Conservation (phyloP, 1,140 invertebrate species). For the Leptinotarsa defecta region DNA sequence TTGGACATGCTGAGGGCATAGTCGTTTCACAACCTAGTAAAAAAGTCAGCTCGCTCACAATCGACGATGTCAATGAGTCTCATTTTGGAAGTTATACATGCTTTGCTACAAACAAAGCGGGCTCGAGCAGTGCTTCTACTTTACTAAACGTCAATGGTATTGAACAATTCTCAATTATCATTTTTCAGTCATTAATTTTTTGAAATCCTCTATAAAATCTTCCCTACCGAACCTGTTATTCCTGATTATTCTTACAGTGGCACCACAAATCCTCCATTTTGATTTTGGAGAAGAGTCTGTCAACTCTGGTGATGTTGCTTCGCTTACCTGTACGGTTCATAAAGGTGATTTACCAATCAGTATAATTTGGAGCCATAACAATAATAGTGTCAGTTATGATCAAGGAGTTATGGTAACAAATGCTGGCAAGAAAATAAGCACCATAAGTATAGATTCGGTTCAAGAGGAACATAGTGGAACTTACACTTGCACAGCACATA, state of each 20-base stretch:
- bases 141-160: slow-evolving; percentile 69
- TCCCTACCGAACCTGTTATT: background rate
- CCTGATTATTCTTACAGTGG: slow-evolving; percentile 57
- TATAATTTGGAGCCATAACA: slow-evolving; percentile 63
- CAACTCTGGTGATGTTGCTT: slow-evolving; percentile 69
- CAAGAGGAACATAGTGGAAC: slow-evolving; percentile 72
- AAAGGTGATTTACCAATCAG: slow-evolving; percentile 72
- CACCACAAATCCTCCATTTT: slow-evolving; percentile 71
- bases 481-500: slow-evolving; percentile 73
- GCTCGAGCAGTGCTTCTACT: slow-evolving; percentile 64
- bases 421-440: slow-evolving; percentile 74
- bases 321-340: slow-evolving; percentile 64
- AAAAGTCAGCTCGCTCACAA: slow-evolving; percentile 58
- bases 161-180: background rate
- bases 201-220: background rate
- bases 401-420: slow-evolving; percentile 72
- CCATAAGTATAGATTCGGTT: slow-evolving; percentile 72
- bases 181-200: background rate
- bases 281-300: slow-evolving; percentile 67
- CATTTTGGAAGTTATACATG: slow-evolving; percentile 71
- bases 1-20: slow-evolving; percentile 41
- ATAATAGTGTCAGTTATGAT: slow-evolving; percentile 60
- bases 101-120: slow-evolving; percentile 65
- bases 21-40: slow-evolving; percentile 44
- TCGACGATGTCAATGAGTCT: slow-evolving; percentile 62